Conservation (phyloP, 1,140 invertebrate species). For the Frieseomelitta varia region DNA sequence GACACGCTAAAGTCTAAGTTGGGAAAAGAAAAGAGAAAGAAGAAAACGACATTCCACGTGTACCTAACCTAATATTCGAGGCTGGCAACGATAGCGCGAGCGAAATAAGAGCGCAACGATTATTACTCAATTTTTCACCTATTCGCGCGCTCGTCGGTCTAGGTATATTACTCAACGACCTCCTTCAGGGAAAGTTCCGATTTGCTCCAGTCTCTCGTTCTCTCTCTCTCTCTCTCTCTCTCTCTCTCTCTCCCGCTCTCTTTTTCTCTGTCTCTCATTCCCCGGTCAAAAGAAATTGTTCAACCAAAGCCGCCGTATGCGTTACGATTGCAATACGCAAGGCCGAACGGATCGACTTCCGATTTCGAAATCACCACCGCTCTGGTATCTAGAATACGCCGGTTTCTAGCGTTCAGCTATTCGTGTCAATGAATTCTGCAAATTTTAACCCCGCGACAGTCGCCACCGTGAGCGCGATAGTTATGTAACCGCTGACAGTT, state of each 20-base stretch:
- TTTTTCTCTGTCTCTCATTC: background rate
- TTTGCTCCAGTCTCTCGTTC: slow-evolving; percentile 17
- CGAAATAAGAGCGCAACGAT: slow-evolving; percentile 17
- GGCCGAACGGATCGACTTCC: slow-evolving; percentile 58
- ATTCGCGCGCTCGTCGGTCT: background rate
- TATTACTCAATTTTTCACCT: slow-evolving; percentile 42
- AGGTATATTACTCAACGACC: slow-evolving; percentile 49
- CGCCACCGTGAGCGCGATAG: too few relatives aligned
- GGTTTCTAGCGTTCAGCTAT: slow-evolving; percentile 45
- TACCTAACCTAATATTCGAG: background rate
- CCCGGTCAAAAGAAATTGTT: slow-evolving; percentile 54
- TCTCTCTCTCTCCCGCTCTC: background rate
- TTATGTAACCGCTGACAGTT: background rate
- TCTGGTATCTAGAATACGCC: slow-evolving; percentile 46
- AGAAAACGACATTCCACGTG: background rate
- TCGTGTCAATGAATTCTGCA: slow-evolving; percentile 45
- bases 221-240: background rate
- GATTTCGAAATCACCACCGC: slow-evolving; percentile 54
- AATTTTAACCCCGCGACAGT: slow-evolving; percentile 30
- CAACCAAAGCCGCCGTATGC: slow-evolving; percentile 3
- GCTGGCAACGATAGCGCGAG: background rate
- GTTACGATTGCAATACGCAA: slow-evolving; percentile 41
- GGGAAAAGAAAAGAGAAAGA: too few relatives aligned
- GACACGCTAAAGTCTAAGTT: background rate
- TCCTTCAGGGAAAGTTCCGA: slow-evolving; percentile 57